Conservation (phyloP, 2,888 invertebrate genomes). For the Maniola hyperantus region DNA sequence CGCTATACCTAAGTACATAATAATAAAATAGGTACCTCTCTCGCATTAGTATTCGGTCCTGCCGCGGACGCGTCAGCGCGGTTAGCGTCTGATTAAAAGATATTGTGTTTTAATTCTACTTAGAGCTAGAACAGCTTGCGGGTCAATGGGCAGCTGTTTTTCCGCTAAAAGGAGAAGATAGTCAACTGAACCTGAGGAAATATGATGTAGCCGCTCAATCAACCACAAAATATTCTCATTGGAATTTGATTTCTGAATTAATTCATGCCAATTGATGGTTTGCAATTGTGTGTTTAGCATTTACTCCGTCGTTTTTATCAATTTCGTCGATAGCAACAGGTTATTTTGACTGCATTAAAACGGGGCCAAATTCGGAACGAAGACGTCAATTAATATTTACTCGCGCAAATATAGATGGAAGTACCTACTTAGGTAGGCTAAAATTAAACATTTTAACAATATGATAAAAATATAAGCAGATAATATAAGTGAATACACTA, state of each 20-base stretch:
- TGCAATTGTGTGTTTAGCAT: background rate
- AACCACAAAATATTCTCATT: no score
- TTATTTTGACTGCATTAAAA: background rate
- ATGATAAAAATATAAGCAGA: background rate
- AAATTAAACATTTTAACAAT: slow-evolving; percentile 7
- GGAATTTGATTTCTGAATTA: no score
- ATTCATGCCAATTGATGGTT: background rate
- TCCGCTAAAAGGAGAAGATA: no score
- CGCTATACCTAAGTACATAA: no score
- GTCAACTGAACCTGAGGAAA: no score
- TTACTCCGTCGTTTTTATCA: background rate
- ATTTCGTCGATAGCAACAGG: background rate
- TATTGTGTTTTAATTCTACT: no score
- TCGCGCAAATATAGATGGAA: slow-evolving; percentile 18
- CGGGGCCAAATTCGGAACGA: slow-evolving; percentile 20
- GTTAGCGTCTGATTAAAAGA: no score
- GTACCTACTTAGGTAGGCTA: slow-evolving; percentile 9
- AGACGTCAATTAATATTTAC: slow-evolving; percentile 31
- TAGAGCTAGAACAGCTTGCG: background rate
- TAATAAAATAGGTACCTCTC: no score
- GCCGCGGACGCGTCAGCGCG: no score
- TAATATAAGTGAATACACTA: slow-evolving; percentile 6
- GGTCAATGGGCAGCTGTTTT: background rate
- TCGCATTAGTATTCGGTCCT: no score
- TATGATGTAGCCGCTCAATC: no score